Base-by-base conservation (phyloP, 2,888 invertebrate genomes). In the Cybosia mesomella region DNA sequence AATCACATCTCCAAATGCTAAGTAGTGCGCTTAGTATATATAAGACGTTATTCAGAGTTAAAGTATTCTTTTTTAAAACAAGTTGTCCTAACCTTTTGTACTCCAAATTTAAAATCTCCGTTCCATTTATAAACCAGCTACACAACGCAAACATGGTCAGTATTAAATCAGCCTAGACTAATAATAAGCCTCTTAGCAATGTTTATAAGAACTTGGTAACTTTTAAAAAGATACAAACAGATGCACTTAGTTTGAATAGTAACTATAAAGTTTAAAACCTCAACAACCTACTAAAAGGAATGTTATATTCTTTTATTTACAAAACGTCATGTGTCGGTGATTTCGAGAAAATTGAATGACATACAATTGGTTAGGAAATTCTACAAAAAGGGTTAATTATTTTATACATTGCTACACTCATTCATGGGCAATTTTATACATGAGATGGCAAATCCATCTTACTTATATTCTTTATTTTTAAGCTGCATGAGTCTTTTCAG, bases 261-360 rank as follows among this genome's bases (percentile, higher is more conserved):
- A 86, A 89, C 85, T 87, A 87, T 87, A 75, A 86, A 84, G 83
- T 84, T 85, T 74, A 83, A 86, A 85, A 86, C 80, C 80, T 89
- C 84, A 91, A 89, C 89, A 87, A 90, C 87, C 88, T 91, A 91
- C 88, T 70, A 80, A 89, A 89, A 91, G 92, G 92, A 93, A 92
- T 92, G 92, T 92, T 84, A 73, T 67, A 80, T 83, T 83, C 74
- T 83, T 84, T 81, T 89, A 90, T 89, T 86, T 88, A 90, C 89
- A 89, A 83, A 83, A 80, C 81, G 69, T 75, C 78, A 77, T 73
- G 64, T 70, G 49, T 43, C 57, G 36, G 63, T 58, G 68, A 60
- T 63, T 66, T 15, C 9, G 59, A 71, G 61, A 70, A 71, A 68
- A 67, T 68, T 67, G 66, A 65, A 69, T 21, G 13, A 10, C 2